Percentiles rank a stretch among this genome's conserved stretches.
These are phyloP conservation scores for Merluccius polli DNA, from an alignment of 2,797 vertebrate genomes.

Conservation along the genomic window DNA sequence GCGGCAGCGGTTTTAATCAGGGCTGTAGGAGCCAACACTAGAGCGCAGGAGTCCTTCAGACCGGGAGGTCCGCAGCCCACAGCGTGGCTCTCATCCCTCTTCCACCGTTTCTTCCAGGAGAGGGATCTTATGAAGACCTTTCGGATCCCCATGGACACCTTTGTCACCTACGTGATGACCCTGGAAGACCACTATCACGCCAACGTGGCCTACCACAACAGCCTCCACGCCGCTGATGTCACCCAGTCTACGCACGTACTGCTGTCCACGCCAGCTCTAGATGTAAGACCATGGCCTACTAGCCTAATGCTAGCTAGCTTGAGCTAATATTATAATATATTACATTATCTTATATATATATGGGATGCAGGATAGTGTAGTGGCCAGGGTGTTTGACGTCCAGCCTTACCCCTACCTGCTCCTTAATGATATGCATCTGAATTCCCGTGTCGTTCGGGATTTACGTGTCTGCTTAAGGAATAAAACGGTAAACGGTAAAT, in stretches of 20 bases:
- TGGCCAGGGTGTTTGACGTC: not conserved
- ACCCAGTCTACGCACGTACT: constrained; percentile 93
- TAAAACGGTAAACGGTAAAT: not conserved
- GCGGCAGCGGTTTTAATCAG: no score
- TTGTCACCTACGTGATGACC: constrained; percentile 88
- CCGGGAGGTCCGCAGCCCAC: not conserved
- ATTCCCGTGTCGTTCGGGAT: not conserved
- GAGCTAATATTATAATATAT: not conserved
- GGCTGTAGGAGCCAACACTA: no score
- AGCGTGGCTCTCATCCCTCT: not conserved
- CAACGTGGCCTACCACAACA: constrained; percentile 95
- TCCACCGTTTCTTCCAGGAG: constrained; percentile 70
- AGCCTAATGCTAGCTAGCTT: not conserved
- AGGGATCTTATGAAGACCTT: constrained; percentile 90
- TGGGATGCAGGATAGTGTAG: not conserved
- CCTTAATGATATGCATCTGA: not conserved
- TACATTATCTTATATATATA: not conserved
- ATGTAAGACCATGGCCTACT: constrained; percentile 69
- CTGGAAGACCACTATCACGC: constrained; percentile 93
- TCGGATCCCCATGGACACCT: constrained; percentile 85
- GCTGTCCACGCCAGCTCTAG: constrained; percentile 86
- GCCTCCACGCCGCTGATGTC: constrained; percentile 91
- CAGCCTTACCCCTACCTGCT: not conserved
- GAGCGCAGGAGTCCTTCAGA: no score
- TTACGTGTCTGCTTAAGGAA: no score